A percentile compares a stretch with the other conserved stretches of the same genome.
These are phyloP conservation scores for Brachymystax lenok DNA, from an alignment of 2,797 vertebrate genomes.

Conservation along the genomic window DNA sequence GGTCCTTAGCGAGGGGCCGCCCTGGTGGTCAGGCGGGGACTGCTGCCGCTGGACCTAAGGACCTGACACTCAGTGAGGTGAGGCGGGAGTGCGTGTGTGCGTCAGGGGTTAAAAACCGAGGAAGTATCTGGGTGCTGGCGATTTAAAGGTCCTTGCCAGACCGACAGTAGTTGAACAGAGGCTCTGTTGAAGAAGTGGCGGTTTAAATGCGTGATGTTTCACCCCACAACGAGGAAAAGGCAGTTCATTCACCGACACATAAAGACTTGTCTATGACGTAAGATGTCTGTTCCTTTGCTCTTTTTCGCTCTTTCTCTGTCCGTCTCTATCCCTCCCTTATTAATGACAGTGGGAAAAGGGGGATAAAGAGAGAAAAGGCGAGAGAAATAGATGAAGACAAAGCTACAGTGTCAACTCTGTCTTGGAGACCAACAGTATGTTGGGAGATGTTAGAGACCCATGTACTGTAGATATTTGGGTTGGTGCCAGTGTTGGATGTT, in stretches of 20 bases:
- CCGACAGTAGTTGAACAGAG: constrained; percentile 40
- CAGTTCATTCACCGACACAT: constrained; percentile 50
- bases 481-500: constrained; percentile 9
- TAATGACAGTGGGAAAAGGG: neutral
- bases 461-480: constrained; percentile 42
- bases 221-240: too few species aligned
- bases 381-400: neutral
- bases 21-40: neutral
- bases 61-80: neutral
- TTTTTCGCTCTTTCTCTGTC: neutral
- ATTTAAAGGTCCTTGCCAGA: constrained; percentile 39
- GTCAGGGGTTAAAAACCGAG: constrained; percentile 21
- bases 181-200: constrained; percentile 30
- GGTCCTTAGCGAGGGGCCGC: neutral
- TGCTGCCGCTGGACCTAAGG: neutral
- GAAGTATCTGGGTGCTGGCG: constrained; percentile 21
- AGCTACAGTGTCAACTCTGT: constrained; percentile 3
- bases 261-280: constrained; percentile 61
- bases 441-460: constrained; percentile 34
- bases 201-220: constrained; percentile 27
- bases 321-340: neutral
- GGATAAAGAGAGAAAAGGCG: neutral
- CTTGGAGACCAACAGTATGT: too few species aligned
- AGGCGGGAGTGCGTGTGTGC: neutral
- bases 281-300: constrained; percentile 23